A percentile compares a stretch with the other conserved stretches of the same genome.
These are phyloP conservation scores for Rhegmatorhina hoffmannsi DNA, from an alignment of 2,113 vertebrate genomes.

Conservation along the genomic window DNA sequence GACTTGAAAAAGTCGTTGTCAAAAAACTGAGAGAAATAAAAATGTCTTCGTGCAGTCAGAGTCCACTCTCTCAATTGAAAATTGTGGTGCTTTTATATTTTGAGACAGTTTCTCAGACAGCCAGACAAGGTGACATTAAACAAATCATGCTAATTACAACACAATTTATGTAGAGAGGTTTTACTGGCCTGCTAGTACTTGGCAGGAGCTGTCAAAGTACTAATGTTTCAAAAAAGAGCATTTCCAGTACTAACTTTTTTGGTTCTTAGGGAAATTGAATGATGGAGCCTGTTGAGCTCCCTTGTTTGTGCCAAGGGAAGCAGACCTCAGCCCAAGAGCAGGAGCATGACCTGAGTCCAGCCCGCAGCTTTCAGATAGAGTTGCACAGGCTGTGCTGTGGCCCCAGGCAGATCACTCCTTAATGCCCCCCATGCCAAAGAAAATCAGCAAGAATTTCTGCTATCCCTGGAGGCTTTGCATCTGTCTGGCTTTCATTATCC, in stretches of 20 bases:
- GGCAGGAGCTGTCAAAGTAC: conserved; percentile 36
- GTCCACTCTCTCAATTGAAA: not conserved
- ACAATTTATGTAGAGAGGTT: conserved; percentile 54
- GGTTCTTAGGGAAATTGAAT: not conserved
- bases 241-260: not conserved
- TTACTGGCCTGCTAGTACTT: conserved; percentile 24
- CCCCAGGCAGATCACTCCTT: not conserved
- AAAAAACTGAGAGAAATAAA: conserved; percentile 7
- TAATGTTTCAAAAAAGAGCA: conserved; percentile 8
- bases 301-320: not conserved
- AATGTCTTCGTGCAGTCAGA: not conserved
- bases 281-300: not conserved
- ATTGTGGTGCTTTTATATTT: not conserved
- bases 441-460: not conserved
- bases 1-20: conserved; percentile 11
- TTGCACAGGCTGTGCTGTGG: fast-evolving
- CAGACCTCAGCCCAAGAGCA: not conserved
- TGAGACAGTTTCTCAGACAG: conserved; percentile 38
- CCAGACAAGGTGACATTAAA: conserved; percentile 68
- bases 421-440: not conserved
- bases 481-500: not conserved
- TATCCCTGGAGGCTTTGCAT: not conserved
- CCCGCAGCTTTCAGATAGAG: not conserved
- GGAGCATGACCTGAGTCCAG: not conserved
- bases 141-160: conserved; percentile 49